Evolutionary conservation across 1,140 invertebrate genomes (phyloP), one percentile per base, ranked within the genome.

Genomic region (Brachionus plicatilis): DNA sequence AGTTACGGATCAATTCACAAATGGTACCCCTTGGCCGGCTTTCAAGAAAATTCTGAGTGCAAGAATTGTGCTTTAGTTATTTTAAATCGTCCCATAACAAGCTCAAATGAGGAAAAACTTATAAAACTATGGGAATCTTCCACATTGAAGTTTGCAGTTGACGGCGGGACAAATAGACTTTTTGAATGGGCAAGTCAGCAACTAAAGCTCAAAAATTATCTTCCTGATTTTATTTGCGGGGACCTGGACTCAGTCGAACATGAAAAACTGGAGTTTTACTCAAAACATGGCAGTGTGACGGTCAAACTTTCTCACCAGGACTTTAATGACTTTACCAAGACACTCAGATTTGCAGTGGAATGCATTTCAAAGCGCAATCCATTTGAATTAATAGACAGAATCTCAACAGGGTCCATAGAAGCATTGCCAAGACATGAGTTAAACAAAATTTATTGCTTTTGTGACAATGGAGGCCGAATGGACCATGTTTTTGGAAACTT

Each of bases 401-500:
- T 47, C 41, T 78, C 53, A 60, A 60, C 41, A 20, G 75, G n/a
- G 5, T 56, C 27, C n/a, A 68, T 33, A 68, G 33, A 33, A 33
- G 24, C 33, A 17, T 14, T 43, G 17, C 27, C 66, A 43, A 72
- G 17, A 24, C 53, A 60, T 7, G 17, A 43, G 24, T 24, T 80
- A 9, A 11, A 50, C 17, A 56, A 43, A 56, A 80, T 80, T 37
- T 82, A 82, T 45, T 82, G 79, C 20, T 65, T 60, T 9, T 29
- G 20, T 82, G 79, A 82, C 0, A 82, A 60, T 68, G 53, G 53
- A 12, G 79, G 79, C 12, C 41, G 79, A 60, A 29, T 82, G 41
- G 79, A 82, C 45, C 79, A 82, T 37, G 41, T 65, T 33, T 45
- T 82, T 14, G 79, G 79, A 41, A 82, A 82, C 37, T 45, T 82